A percentile compares a stretch with the other conserved stretches of the same genome.
phyloP scores from a whole-genome alignment of 2,113 vertebrate genomes.

The Tichodroma muraria region DNA sequence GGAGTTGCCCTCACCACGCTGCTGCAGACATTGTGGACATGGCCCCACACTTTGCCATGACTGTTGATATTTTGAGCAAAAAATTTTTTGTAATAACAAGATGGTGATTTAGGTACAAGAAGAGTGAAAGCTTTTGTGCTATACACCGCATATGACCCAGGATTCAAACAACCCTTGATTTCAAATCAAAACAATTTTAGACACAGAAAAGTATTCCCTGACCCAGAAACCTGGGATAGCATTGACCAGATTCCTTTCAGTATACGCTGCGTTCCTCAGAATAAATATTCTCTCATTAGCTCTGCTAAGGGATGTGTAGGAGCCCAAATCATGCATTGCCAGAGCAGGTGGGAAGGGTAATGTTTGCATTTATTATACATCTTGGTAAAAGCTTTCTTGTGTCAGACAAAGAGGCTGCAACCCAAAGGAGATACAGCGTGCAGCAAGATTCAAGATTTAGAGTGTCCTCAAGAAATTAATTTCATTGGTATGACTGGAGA shows the following conservation, averaged over 20 bases:
- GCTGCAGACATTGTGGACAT: accelerated
- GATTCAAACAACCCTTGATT: neutral
- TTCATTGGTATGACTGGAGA: neutral
- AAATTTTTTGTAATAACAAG: neutral
- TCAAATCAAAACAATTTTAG: neutral
- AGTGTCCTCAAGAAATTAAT: neutral
- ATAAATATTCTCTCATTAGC: neutral
- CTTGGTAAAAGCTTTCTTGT: neutral
- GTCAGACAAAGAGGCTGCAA: neutral
- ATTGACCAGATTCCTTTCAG: neutral
- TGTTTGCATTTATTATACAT: neutral
- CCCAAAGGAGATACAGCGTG: neutral
- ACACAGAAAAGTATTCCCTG: neutral
- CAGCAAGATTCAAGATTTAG: neutral
- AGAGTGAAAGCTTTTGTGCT: neutral
- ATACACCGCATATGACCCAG: neutral
- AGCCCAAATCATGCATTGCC: neutral
- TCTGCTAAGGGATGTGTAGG: neutral
- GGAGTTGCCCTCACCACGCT: neutral
- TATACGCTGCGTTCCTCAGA: neutral
- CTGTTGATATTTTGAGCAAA: neutral
- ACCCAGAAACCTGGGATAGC: neutral
- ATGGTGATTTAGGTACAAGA: neutral
- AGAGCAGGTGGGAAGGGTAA: neutral
- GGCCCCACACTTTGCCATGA: neutral